Evolutionary conservation across 2,113 vertebrate genomes (phyloP).

Genomic region (Podocnemis expansa): DNA sequence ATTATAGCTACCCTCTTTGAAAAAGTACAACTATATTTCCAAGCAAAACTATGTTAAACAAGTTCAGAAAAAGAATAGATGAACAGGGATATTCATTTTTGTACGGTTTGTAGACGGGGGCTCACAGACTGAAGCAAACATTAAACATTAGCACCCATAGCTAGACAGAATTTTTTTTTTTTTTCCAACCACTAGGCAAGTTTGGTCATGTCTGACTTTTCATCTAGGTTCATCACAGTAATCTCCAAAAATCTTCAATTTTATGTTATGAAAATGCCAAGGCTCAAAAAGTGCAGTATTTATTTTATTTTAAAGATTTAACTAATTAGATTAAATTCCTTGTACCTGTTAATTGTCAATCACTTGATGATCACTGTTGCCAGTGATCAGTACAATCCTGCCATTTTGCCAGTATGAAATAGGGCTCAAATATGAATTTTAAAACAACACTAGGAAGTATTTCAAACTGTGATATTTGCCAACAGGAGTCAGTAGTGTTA

Average conservation of each 20-base stretch:
- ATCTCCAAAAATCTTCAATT: conserved; percentile 2
- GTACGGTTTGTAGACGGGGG: conserved; percentile 11
- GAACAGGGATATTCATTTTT: neutral
- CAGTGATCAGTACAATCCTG: neutral
- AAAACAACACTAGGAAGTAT: neutral
- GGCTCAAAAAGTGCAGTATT: neutral
- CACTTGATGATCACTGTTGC: neutral
- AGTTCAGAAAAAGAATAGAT: conserved; percentile 38
- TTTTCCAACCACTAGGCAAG: neutral
- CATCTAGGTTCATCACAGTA: conserved; percentile 18
- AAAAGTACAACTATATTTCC: conserved; percentile 65
- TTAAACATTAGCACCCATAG: conserved; percentile 21
- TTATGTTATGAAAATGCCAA: conserved; percentile 41
- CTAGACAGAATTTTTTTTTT: neutral
- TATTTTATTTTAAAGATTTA: neutral
- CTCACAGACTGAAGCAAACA: neutral
- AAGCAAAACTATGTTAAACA: conserved; percentile 58
- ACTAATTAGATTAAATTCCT: conserved; percentile 7
- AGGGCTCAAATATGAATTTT: neutral
- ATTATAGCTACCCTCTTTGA: conserved; percentile 71
- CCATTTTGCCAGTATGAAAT: neutral
- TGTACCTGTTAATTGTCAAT: neutral
- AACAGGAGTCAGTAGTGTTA: neutral
- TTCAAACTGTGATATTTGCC: neutral
- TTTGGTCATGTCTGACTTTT: conserved; percentile 13